A percentile compares a stretch with the other conserved stretches of the same genome.
phyloP scores from a whole-genome alignment of 2,888 invertebrate species.

The Synanthedon tipuliformis region DNA sequence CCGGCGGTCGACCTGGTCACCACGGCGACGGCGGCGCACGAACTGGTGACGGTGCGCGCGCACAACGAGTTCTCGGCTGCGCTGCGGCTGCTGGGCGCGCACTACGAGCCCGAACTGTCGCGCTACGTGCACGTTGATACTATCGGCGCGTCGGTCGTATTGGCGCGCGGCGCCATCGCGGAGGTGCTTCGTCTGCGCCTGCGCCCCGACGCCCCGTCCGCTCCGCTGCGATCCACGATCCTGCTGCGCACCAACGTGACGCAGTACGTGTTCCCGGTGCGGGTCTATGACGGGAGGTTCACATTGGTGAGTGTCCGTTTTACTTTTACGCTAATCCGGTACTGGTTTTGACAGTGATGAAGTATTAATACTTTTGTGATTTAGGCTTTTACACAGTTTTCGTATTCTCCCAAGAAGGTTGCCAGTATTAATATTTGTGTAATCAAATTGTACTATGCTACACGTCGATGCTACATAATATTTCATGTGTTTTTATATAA shows the following conservation, averaged over 20 bases:
- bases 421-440: too few species aligned
- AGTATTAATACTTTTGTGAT: too few species aligned
- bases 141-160: background rate
- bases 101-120: constrained; percentile 16
- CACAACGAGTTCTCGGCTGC: constrained; percentile 37
- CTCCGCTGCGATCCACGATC: constrained; percentile 16
- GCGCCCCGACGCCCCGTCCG: constrained; percentile 7
- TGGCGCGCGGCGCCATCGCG: constrained; percentile 10
- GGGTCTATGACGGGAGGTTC: constrained; percentile 55
- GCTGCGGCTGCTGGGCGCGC: constrained; percentile 23
- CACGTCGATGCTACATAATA: too few species aligned
- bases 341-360: too few species aligned
- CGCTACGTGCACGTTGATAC: too few species aligned
- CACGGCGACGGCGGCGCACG: constrained; percentile 10
- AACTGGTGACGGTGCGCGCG: constrained; percentile 24
- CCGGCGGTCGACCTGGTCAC: constrained; percentile 25
- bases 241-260: constrained; percentile 61
- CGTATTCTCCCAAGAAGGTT: too few species aligned
- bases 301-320: constrained; percentile 22
- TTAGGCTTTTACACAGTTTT: too few species aligned
- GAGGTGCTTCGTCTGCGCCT: constrained; percentile 11
- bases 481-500: too few species aligned
- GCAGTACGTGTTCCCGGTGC: constrained; percentile 50
- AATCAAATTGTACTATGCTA: too few species aligned
- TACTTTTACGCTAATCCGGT: too few species aligned